Base-by-base conservation (phyloP, 2,888 invertebrate species). In the Drymonia ruficornis region DNA sequence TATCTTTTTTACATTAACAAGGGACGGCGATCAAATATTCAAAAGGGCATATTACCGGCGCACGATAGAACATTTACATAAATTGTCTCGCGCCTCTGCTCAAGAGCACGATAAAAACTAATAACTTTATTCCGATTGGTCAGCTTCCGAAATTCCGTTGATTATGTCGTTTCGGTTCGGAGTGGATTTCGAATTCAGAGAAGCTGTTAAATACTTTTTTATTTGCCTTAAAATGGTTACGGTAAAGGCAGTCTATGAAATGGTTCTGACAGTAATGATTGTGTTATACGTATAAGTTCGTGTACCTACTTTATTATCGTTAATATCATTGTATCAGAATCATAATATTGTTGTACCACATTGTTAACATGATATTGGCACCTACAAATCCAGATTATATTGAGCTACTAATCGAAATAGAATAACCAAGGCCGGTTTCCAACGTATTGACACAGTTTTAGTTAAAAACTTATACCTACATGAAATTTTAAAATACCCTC, bases 121-220 rank as follows among this genome's bases (percentile, higher is more conserved):
- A 73, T 66, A 67, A 64, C 69, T 70, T 46, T 52, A 62, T 61
- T 71, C 60, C 55, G 61, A 75, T 67, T 62, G 67, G 70, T 55
- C 65, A 57, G 77, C 81, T 84, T 74, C 82, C 76, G 78, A 78
- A 66, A 80, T 76, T 76, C 76, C 67, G 72, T 70, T 67, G 77
- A 76, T 76, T 70, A 72, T 71, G 57, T 71, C 67, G 70, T 74
- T 75, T 74, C 61, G 70, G 64, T 63, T 66, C 74, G 64, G 58
- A 55, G 61, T 59, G 48, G 15, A 54, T 44, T 55, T 69, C 53
- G 56, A 61, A 52, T 66, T 68, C 63, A 5, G n/a, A 61, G 65
- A 67, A 61, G 64, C 65, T 61, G 71, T 71, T 71, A 67, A 68
- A 65, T 62, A 42, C 43, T 70, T 70, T 74, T 76, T 70, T 71